Evolutionary conservation across 2,888 invertebrate species (phyloP).

Genomic region (Mesorhabditis spiculigera): DNA sequence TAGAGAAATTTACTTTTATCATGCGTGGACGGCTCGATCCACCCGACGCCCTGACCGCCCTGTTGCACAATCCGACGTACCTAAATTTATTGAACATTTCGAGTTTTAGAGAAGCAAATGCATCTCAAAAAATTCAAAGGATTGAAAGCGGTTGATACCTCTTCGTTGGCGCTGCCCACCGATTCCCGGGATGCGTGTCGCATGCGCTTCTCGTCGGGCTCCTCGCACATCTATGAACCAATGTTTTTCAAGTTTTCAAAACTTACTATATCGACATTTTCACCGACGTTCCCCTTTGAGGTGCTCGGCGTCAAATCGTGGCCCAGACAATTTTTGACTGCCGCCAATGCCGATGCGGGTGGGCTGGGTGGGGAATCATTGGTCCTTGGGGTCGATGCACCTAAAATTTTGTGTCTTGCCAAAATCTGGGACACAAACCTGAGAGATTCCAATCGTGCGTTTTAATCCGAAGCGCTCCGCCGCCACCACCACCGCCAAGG

Average conservation of each 20-base stretch:
- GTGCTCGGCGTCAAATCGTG: slow-evolving; percentile 15
- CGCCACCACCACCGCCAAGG: neutral
- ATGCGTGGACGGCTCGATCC: slow-evolving; percentile 5
- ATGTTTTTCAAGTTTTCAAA: neutral
- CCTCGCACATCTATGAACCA: slow-evolving; percentile 20
- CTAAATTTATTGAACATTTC: neutral
- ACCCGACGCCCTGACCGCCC: neutral
- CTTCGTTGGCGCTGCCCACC: slow-evolving; percentile 33
- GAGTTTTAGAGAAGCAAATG: slow-evolving; percentile 8
- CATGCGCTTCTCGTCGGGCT: slow-evolving; percentile 41
- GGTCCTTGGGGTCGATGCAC: neutral
- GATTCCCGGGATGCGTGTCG: slow-evolving; percentile 48
- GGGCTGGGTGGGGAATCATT: slow-evolving; percentile 15
- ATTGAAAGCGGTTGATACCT: slow-evolving; percentile 10
- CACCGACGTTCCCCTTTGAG: slow-evolving; percentile 7
- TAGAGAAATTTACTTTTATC: neutral
- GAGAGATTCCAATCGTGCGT: neutral
- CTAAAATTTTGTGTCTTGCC: neutral
- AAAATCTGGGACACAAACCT: neutral
- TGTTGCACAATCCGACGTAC: slow-evolving; percentile 5
- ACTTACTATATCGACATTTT: slow-evolving; percentile 10
- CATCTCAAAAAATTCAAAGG: no score
- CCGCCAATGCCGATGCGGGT: slow-evolving; percentile 20
- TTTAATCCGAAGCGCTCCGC: neutral
- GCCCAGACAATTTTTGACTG: slow-evolving; percentile 20